Base-by-base conservation (phyloP, 2,113 vertebrate genomes). In the Gymnarchus niloticus region DNA sequence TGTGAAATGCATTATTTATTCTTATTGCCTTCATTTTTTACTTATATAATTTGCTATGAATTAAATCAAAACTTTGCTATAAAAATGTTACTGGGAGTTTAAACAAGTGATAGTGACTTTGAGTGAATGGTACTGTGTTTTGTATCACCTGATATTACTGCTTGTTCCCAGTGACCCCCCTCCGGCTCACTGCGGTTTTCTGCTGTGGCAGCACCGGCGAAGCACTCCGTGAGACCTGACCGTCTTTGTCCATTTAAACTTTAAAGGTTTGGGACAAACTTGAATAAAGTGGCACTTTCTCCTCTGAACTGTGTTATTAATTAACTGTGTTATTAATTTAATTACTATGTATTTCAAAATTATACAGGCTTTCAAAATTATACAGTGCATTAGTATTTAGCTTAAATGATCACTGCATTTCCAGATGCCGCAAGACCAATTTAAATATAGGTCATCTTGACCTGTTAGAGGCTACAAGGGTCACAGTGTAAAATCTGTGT, bases 371-470 rank as follows among this genome's bases (percentile, higher is more conserved):
- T n/a, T n/a, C n/a, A n/a, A n/a, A n/a, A n/a, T 73, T 73, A 73
- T 73, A 12, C 14, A 73, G 19, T 41, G 7, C 65, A 37, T 73
- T n/a, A 73, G 41, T n/a, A 73, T 73, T 73, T 73, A 73, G 33
- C 65, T 73, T 73, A 73, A 73, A 73, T 73, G 37, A 37, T 69
- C 28, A 41, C 28, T 73, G 10, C 65, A 73, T 73, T n/a, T 81
- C 77, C n/a, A 51, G 77, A 49, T 44, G 77, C 23, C 21, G 49
- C 49, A 23, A 51, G 77, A 81, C 48, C n/a, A 81, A 51, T 81
- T 81, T 81, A 28, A 49, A 81, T 51, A 49, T n/a, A 81, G 77
- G 44, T 81, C 48, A 49, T 81, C 23, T 81, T 81, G 44, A 81
- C 77, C 46, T 46, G 48, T n/a, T 51, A n/a, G 12, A 81, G 77